A percentile compares a stretch with the other conserved stretches of the same genome.
Conservation (phyloP, 2,113 vertebrate species). For the Solea senegalensis region DNA sequence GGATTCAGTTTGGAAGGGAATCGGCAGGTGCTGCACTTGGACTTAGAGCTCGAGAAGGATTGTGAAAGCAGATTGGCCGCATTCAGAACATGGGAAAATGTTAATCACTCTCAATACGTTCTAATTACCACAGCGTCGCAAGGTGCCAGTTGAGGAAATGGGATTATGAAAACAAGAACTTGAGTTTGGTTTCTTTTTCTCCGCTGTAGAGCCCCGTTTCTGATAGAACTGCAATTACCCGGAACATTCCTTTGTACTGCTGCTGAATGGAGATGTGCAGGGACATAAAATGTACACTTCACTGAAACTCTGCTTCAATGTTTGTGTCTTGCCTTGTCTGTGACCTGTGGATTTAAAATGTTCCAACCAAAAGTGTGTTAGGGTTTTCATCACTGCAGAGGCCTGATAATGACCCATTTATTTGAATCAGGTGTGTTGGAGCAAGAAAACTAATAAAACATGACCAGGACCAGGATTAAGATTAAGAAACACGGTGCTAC, state of each 20-base stretch:
- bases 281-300: background rate
- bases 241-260: constrained; percentile 1
- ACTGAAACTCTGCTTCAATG: constrained; percentile 4
- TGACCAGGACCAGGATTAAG: no score
- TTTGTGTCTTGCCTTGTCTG: background rate
- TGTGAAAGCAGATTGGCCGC: constrained; percentile 24
- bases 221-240: constrained; percentile 8
- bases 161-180: constrained; percentile 35
- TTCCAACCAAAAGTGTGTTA: no score
- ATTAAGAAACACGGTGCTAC: no score
- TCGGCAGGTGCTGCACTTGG: constrained; percentile 28
- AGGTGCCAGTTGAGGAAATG: constrained; percentile 3
- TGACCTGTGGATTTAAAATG: background rate
- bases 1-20: constrained; percentile 31
- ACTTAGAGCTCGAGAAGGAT: background rate
- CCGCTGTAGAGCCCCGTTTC: background rate
- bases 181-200: constrained; percentile 6
- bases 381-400: no score
- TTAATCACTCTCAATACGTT: constrained; percentile 38
- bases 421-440: no score
- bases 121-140: constrained; percentile 45
- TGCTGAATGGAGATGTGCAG: constrained; percentile 17
- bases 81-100: constrained; percentile 34
- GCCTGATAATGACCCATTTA: no score
- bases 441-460: no score